Percentiles rank a stretch among this genome's conserved stretches.
Evolutionary conservation across 2,113 vertebrate genomes (phyloP).

Genomic region (Erinaceus europaeus): DNA sequence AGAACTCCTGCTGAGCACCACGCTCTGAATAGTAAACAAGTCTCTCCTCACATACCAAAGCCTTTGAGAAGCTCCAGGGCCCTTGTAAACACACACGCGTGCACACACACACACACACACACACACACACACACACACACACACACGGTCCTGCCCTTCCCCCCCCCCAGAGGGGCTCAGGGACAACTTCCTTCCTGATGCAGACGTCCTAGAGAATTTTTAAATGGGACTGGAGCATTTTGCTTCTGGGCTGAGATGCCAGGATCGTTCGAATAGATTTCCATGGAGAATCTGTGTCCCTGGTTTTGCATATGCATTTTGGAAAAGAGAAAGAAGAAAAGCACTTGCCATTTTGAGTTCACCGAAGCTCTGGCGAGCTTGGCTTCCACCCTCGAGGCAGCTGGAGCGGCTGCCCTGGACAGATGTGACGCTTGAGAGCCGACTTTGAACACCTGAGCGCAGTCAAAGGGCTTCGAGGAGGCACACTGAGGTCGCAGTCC

Average conservation of each 20-base stretch:
- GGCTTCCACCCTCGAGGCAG: constrained; percentile 52
- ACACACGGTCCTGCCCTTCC: constrained; percentile 1
- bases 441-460: constrained; percentile 33
- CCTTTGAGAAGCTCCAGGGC: not conserved
- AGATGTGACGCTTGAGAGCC: constrained; percentile 70
- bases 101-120: no score
- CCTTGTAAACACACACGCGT: no score
- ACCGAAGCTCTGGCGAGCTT: not conserved
- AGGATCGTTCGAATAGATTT: constrained; percentile 28
- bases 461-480: constrained; percentile 2
- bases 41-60: not conserved
- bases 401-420: constrained; percentile 65
- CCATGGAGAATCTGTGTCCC: not conserved
- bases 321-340: not conserved
- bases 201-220: not conserved
- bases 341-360: constrained; percentile 40
- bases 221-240: constrained; percentile 52
- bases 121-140: no score
- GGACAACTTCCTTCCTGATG: not conserved
- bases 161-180: not conserved
- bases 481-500: not conserved
- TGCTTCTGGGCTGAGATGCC: constrained; percentile 28
- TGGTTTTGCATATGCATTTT: not conserved
- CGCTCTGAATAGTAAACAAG: not conserved
- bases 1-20: not conserved